phyloP scores from a whole-genome alignment of 2,113 vertebrate genomes.

The Malaclemys terrapin region DNA sequence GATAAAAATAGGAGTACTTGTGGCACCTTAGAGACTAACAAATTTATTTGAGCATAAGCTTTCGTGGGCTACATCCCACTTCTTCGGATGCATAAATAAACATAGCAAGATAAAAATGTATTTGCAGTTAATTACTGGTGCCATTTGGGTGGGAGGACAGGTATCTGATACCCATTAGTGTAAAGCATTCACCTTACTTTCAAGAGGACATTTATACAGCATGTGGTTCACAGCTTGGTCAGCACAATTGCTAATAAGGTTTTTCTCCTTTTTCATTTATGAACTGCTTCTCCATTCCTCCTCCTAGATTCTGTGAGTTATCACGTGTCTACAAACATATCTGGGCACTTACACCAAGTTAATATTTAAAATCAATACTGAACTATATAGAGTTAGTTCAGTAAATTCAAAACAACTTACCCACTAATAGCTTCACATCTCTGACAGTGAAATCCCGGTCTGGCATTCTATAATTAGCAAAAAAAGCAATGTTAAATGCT shows the following conservation, averaged over 20 bases:
- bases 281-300: conserved; percentile 64
- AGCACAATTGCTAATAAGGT: conserved; percentile 65
- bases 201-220: conserved; percentile 64
- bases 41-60: no score
- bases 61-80: no score
- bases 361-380: conserved; percentile 44
- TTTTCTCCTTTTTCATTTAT: conserved; percentile 64
- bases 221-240: conserved; percentile 30
- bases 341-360: conserved; percentile 39
- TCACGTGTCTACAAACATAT: conserved; percentile 70
- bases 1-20: no score
- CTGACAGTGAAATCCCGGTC: conserved; percentile 93
- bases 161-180: neutral
- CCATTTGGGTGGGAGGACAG: neutral
- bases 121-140: conserved; percentile 48
- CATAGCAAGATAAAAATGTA: conserved; percentile 32
- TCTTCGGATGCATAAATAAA: no score
- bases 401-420: conserved; percentile 84
- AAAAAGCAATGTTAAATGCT: conserved; percentile 57
- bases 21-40: no score
- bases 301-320: conserved; percentile 52
- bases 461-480: conserved; percentile 88
- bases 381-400: conserved; percentile 58
- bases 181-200: conserved; percentile 52
- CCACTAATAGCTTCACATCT: conserved; percentile 96